phyloP scores from a whole-genome alignment of 2,888 invertebrate species.

The Pyrocoelia pectoralis region DNA sequence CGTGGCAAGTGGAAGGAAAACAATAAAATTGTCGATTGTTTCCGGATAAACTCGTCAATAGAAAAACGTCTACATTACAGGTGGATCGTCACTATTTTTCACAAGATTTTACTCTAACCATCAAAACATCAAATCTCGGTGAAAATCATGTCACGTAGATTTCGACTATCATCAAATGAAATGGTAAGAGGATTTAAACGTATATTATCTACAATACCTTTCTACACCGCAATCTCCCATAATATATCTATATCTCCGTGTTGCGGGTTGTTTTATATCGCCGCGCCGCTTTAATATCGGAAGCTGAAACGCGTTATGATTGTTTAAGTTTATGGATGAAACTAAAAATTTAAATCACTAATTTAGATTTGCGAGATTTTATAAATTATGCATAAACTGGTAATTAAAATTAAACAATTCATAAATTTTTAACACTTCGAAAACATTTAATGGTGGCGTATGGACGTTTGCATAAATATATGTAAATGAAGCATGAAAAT shows the following conservation, averaged over 20 bases:
- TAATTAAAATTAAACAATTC: constrained; percentile 32
- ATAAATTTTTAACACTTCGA: constrained; percentile 27
- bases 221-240: constrained; percentile 19
- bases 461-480: constrained; percentile 41
- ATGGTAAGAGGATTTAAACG: constrained; percentile 32
- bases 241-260: constrained; percentile 14
- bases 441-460: constrained; percentile 15
- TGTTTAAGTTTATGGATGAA: neutral
- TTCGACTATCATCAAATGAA: constrained; percentile 31
- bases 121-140: constrained; percentile 7
- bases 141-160: constrained; percentile 26
- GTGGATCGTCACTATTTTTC: constrained; percentile 8
- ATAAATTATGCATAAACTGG: constrained; percentile 27
- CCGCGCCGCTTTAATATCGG: neutral
- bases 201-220: constrained; percentile 21
- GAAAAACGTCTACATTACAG: constrained; percentile 12
- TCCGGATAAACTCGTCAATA: constrained; percentile 31
- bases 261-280: constrained; percentile 15
- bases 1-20: constrained; percentile 28
- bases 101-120: constrained; percentile 7
- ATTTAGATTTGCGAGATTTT: neutral
- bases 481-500: constrained; percentile 45
- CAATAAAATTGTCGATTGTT: constrained; percentile 37
- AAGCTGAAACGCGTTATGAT: no score
- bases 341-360: neutral